Evolutionary conservation across 2,113 vertebrate genomes (phyloP).

Genomic region (Tragelaphus imberbis): DNA sequence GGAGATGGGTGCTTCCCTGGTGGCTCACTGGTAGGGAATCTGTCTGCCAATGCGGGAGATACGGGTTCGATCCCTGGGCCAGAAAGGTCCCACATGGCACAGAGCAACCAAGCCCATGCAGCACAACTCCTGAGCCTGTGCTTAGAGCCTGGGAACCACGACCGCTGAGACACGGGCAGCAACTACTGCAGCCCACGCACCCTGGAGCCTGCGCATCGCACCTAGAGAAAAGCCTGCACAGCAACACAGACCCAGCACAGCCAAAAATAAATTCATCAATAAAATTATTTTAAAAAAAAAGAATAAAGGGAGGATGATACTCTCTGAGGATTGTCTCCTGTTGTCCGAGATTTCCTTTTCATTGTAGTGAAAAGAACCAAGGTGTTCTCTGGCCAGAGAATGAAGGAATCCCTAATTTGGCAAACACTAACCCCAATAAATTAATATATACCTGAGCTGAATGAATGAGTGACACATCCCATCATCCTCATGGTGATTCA

Average conservation of each 20-base stretch:
- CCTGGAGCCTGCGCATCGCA: rapidly evolving
- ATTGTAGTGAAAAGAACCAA: neutral
- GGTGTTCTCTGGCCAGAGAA: neutral
- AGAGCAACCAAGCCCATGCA: neutral
- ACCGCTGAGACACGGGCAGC: neutral
- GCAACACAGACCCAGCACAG: neutral
- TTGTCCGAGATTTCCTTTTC: neutral
- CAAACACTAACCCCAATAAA: neutral
- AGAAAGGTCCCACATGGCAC: neutral
- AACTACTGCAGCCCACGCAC: neutral
- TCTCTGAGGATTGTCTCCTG: neutral
- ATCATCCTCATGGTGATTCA: neutral
- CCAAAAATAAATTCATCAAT: neutral
- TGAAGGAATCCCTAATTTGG: neutral
- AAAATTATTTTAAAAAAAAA: neutral
- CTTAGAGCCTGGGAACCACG: too few relatives aligned
- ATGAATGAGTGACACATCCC: neutral
- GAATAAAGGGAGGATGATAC: neutral
- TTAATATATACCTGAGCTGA: neutral
- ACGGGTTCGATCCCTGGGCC: neutral
- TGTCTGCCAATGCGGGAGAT: rapidly evolving
- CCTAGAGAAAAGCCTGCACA: neutral
- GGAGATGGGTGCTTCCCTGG: neutral
- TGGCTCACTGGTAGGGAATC: neutral
- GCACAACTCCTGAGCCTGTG: neutral